These are phyloP conservation scores for Papilio demoleus DNA, from an alignment of 2,888 invertebrate species.

Conservation along the genomic window DNA sequence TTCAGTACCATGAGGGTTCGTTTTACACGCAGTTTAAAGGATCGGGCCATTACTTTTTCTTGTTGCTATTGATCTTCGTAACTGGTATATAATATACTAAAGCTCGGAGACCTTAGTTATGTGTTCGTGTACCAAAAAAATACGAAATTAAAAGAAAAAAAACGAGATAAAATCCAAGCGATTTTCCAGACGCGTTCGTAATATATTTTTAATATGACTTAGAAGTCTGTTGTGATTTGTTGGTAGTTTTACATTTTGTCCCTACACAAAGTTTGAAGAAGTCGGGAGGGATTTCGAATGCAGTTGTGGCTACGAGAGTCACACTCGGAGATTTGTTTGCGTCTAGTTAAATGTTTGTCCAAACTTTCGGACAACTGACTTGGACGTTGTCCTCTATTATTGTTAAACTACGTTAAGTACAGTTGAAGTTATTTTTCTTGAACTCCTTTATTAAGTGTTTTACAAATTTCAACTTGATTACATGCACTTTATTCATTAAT, in stretches of 20 bases:
- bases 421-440: conserved; percentile 37
- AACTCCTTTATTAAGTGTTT: conserved; percentile 21
- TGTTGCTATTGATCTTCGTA: too few species aligned
- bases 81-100: too few species aligned
- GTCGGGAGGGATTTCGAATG: conserved; percentile 50
- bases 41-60: too few species aligned
- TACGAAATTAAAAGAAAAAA: background rate
- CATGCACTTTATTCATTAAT: background rate
- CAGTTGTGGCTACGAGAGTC: conserved; percentile 67
- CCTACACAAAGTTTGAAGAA: conserved; percentile 44
- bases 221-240: conserved; percentile 5
- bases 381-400: conserved; percentile 39
- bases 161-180: background rate
- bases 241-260: conserved; percentile 16
- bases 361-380: conserved; percentile 54
- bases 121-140: too few species aligned
- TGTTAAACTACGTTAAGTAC: conserved; percentile 32
- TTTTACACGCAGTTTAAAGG: too few species aligned
- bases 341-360: conserved; percentile 79
- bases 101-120: too few species aligned
- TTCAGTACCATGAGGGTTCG: too few species aligned
- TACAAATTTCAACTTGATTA: background rate
- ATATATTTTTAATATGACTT: background rate
- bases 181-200: background rate
- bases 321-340: conserved; percentile 73